These are phyloP conservation scores for Pseudococcus longispinus DNA, from an alignment of 2,888 invertebrate genomes.

Conservation along the genomic window DNA sequence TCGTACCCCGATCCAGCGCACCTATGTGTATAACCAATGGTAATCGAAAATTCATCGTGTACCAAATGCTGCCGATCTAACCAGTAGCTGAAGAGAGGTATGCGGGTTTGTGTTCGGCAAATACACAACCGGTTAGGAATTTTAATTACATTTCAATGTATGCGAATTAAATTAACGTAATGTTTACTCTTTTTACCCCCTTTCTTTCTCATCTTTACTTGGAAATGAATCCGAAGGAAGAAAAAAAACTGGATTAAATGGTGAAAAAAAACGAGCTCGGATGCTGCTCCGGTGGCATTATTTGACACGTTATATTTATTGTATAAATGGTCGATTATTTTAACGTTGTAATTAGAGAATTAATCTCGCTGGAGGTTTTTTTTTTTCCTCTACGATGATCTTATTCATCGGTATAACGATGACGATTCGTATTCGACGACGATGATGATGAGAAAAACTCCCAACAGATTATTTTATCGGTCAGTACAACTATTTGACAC, in stretches of 20 bases:
- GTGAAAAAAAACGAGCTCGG: neutral
- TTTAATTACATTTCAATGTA: slow-evolving; percentile 42
- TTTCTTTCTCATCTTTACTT: neutral
- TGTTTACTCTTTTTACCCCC: neutral
- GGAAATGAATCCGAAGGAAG: neutral
- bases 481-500: slow-evolving; percentile 19
- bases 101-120: neutral
- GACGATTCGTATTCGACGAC: neutral
- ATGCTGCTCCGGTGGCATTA: slow-evolving; percentile 9
- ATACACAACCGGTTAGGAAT: slow-evolving; percentile 41
- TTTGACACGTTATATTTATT: slow-evolving; percentile 18
- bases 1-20: neutral
- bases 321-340: slow-evolving; percentile 21
- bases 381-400: neutral
- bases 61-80: neutral
- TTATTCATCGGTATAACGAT: neutral
- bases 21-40: neutral
- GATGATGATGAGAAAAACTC: neutral
- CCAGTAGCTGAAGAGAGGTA: neutral
- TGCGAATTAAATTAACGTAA: slow-evolving; percentile 41
- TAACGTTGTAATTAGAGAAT: slow-evolving; percentile 28
- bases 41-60: slow-evolving; percentile 14
- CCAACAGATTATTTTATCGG: slow-evolving; percentile 5
- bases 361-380: neutral
- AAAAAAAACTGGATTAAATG: slow-evolving; percentile 6